Evolutionary conservation across 2,888 invertebrate species (phyloP), one percentile per base, ranked within the genome.

Genomic region (Drosophila merina): DNA sequence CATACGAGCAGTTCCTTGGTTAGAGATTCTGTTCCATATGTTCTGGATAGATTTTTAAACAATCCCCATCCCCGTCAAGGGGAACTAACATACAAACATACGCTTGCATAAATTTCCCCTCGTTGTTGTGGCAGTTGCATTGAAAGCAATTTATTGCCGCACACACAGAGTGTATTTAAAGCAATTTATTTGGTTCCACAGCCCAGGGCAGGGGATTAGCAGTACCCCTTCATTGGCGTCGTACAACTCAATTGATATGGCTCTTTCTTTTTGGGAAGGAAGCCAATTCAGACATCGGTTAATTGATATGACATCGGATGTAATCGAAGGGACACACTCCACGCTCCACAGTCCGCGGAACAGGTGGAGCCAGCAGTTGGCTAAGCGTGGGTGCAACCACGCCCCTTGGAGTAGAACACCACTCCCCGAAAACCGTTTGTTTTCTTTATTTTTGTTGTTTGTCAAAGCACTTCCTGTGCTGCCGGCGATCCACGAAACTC

Each of bases 71-170:
- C 20, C 20, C 20, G 20, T 20, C 20, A 45, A 45, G 44, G 64
- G 66, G 45, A 67, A 50, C 42, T 56, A 14, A 14, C 14, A 14
- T 14, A 49, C 56, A 50, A 74, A 81, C 83, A 74, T 79, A 82
- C 71, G 64, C 80, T 81, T 79, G 81, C 81, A 83, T 83, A 80
- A 74, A 42, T 59, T 40, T 5, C 44, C 10, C 25, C 45, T 58
- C 59, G 49, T 49, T 63, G 62, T 58, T 56, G 30, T 54, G 40
- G 74, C 72, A 74, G 77, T 79, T 88, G 84, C 88, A 84, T 83
- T 88, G 88, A 86, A 79, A 77, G 73, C 86, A 85, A 86, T 88
- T 86, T 84, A 85, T 82, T 78, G 82, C 80, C 87, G 76, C 72
- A 64, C 80, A 73, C 81, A 64, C 80, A 74, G 78, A 55, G 25